Conservation (phyloP, 2,888 invertebrate genomes). For the Euclidia mi region DNA sequence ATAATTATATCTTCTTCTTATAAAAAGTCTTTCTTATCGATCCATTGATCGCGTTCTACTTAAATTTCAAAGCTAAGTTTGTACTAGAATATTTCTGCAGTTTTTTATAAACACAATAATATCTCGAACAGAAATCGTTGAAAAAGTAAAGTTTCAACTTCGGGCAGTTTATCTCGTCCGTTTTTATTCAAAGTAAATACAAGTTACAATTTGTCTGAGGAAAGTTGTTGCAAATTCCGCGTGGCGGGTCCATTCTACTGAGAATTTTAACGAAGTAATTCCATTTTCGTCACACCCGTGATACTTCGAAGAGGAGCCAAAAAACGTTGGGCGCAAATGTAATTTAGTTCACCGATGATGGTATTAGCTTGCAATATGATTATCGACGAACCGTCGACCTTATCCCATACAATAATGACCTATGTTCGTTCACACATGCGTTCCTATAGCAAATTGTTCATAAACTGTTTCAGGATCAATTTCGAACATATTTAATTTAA, state of each 20-base stretch:
- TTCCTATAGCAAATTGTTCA: not conserved
- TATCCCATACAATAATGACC: conserved; percentile 3
- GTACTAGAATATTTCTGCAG: not conserved
- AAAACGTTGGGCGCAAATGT: conserved; percentile 7
- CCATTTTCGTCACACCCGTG: conserved; percentile 9
- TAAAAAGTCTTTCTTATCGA: not conserved
- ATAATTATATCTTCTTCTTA: too few relatives aligned
- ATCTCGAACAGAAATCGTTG: conserved; percentile 1
- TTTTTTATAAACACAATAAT: not conserved
- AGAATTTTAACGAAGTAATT: conserved; percentile 25
- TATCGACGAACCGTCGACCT: conserved; percentile 11
- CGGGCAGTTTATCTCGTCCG: conserved; percentile 14
- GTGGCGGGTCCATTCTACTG: conserved; percentile 9
- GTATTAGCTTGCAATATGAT: conserved; percentile 9
- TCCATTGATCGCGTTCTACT: not conserved
- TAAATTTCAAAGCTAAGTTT: too few relatives aligned
- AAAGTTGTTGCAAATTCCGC: conserved; percentile 16
- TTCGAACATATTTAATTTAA: too few relatives aligned
- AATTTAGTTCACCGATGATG: conserved; percentile 9
- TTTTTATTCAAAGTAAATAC: conserved; percentile 24
- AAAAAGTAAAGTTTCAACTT: conserved; percentile 24
- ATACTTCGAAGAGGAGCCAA: conserved; percentile 7
- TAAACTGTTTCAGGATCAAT: too few relatives aligned
- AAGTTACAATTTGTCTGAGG: conserved; percentile 27
- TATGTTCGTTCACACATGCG: conserved; percentile 3